A percentile compares a stretch with the other conserved stretches of the same genome.
Conservation (phyloP, 2,113 vertebrate genomes). For the Erpornis zantholeuca region DNA sequence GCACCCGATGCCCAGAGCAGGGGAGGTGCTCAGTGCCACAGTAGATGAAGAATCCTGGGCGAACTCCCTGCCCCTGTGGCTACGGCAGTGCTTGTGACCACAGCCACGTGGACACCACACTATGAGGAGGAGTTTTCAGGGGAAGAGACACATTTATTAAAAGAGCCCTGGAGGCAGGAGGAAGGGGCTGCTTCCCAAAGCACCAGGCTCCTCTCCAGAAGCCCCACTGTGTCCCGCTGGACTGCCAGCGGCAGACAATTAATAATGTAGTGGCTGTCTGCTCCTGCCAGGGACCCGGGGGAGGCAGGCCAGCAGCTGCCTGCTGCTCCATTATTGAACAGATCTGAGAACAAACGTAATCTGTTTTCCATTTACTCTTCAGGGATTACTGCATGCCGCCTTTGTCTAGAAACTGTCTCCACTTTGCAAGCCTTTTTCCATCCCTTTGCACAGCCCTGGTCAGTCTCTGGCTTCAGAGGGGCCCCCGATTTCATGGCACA, state of each 20-base stretch:
- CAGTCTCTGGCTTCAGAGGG: background rate
- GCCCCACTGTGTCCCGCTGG: background rate
- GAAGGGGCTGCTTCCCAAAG: background rate
- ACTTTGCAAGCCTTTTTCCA: background rate
- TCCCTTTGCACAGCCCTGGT: background rate
- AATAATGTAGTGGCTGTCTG: constrained; percentile 40
- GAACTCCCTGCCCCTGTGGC: background rate
- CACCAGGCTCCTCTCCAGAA: constrained; percentile 2
- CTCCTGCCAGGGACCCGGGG: background rate
- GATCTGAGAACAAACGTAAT: constrained; percentile 9
- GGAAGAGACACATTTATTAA: background rate
- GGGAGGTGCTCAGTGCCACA: background rate
- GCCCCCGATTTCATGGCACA: background rate
- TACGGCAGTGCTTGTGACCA: background rate
- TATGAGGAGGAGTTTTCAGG: background rate
- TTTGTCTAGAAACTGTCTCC: constrained; percentile 1
- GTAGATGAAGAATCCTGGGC: background rate
- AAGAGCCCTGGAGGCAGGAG: background rate
- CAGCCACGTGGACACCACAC: background rate
- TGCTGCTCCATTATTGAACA: constrained; percentile 50
- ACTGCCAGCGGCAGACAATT: background rate
- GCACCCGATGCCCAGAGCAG: background rate
- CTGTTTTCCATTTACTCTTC: constrained; percentile 27
- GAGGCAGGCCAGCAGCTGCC: constrained; percentile 41
- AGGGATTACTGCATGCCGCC: background rate